Percentiles rank a stretch among this genome's conserved stretches.
Evolutionary conservation across 2,797 vertebrate genomes (phyloP).

Genomic region (Champsocephalus gunnari): DNA sequence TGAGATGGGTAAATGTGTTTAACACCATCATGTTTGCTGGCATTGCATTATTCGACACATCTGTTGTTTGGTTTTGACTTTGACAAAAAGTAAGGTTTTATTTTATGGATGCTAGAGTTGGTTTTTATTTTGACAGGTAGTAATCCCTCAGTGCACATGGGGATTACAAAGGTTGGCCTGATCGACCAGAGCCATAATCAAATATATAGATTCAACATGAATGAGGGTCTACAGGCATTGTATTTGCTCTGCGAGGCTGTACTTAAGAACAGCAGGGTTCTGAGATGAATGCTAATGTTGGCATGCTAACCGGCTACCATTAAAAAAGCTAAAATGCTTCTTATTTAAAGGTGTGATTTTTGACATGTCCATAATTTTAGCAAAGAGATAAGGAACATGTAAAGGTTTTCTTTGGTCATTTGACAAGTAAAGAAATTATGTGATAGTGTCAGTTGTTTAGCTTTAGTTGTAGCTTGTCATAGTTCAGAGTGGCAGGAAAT

Average conservation of each 20-base stretch:
- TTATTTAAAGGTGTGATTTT: background rate
- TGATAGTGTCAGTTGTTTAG: no score
- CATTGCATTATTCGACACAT: conserved; percentile 42
- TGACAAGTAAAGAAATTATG: no score
- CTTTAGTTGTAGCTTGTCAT: no score
- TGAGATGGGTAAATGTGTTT: conserved; percentile 38
- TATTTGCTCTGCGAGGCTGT: background rate
- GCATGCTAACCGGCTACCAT: background rate
- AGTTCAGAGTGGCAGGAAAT: no score
- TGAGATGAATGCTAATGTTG: background rate
- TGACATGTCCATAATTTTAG: background rate
- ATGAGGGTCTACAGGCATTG: background rate
- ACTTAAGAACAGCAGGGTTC: background rate
- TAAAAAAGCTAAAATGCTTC: background rate
- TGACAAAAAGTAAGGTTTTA: conserved; percentile 24
- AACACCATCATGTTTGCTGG: conserved; percentile 1
- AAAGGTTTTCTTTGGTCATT: no score
- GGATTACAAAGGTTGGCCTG: conserved; percentile 12
- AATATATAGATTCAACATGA: conserved; percentile 1
- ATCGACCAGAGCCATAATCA: background rate
- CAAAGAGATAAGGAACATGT: no score
- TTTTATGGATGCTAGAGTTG: conserved; percentile 27
- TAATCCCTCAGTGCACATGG: conserved; percentile 17
- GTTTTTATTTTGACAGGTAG: conserved; percentile 16
- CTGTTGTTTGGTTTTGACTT: conserved; percentile 54